Conservation (phyloP, 2,113 vertebrate species). For the Peromyscus leucopus region DNA sequence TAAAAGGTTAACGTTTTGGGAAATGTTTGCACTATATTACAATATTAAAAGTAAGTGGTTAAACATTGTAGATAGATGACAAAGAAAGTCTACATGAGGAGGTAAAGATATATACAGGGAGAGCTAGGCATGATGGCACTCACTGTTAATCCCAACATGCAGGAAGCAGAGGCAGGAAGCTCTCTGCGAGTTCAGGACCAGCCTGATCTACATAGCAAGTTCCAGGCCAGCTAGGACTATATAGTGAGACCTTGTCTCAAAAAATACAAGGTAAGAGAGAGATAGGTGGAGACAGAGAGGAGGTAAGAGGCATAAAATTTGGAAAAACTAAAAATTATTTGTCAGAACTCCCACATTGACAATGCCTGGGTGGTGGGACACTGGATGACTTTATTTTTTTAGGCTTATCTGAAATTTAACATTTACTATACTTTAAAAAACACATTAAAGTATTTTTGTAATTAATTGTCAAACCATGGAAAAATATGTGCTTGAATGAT, state of each 20-base stretch:
- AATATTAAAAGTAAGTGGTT: not conserved
- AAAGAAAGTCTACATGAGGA: not conserved
- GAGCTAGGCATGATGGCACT: no score
- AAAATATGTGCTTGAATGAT: not conserved
- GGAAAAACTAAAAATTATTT: not conserved
- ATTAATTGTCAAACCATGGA: not conserved
- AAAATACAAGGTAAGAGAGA: not conserved
- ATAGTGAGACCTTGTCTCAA: no score
- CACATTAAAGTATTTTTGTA: no score
- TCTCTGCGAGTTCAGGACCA: no score
- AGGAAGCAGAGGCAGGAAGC: no score
- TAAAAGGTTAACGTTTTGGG: not conserved
- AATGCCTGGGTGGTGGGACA: not conserved
- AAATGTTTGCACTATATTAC: not conserved
- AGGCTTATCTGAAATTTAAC: not conserved
- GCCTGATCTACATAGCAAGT: no score
- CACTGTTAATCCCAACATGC: no score
- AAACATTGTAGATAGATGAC: not conserved
- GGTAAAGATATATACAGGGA: not conserved
- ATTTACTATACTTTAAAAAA: not conserved
- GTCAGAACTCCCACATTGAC: not conserved
- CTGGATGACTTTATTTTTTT: not conserved
- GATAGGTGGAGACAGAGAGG: not conserved
- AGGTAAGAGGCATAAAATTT: not conserved
- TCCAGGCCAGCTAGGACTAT: no score